Evolutionary conservation across 2,113 vertebrate genomes (phyloP), one percentile per base, ranked within the genome.

Genomic region (Lethenteron reissneri): DNA sequence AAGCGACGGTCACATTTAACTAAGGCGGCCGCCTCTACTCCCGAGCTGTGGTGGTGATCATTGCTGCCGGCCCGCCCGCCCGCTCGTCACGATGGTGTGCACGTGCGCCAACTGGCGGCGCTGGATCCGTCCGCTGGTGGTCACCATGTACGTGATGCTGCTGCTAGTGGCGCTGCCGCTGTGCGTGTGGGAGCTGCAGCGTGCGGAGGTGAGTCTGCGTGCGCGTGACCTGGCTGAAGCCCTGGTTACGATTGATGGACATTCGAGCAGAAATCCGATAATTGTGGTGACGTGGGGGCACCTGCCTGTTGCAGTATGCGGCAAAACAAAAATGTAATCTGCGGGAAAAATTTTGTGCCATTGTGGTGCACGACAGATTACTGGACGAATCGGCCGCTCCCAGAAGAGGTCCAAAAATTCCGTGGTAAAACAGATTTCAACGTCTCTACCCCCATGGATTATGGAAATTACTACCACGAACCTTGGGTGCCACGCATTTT

Each of bases 31-130:
- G 6, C 41, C 41, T 41, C 41, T 41, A 41, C 41, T 41, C 41
- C 41, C 41, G 41, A 41, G 41, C 41, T 41, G 41, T 41, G 41
- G 41, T 6, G 41, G 41, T 41, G 41, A 41, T 41, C 6, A 41
- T 41, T 41, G 41, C 41, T 41, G 41, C 41, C 41, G 5, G 41
- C 41, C 41, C 41, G 41, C 41, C 41, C 6, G 41, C 6, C 1
- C 41, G 41, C 41, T 41, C 41, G 41, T 5, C 41, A 78, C 56
- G 68, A 96, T 92, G 88, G 87, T 90, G 72, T 95, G 88, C 79
- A 90, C 90, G 56, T 94, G 85, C 79, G 88, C 85, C 59, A 89
- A 94, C 79, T 97, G 92, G 92, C 87, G 89, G 74, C 82, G 85
- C 72, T 95, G 90, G 92, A 95, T 97, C 74, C 84, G 92, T 70